Conservation (phyloP, 2,888 invertebrate species). For the Bellardia bayeri region DNA sequence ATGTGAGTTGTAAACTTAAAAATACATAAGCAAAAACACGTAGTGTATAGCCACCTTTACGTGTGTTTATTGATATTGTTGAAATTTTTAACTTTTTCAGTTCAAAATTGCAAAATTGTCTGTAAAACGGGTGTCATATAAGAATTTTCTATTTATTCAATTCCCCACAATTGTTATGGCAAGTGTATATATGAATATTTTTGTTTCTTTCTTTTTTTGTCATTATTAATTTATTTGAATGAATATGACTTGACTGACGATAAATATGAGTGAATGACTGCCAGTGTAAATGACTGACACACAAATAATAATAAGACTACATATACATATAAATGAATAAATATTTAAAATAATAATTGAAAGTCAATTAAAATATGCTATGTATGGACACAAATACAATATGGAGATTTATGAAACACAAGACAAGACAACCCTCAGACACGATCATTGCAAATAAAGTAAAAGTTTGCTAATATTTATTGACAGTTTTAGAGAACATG, state of each 20-base stretch:
- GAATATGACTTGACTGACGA: not conserved
- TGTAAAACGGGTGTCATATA: not conserved
- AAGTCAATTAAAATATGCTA: constrained; percentile 57
- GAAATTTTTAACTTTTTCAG: not conserved
- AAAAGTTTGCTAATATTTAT: constrained; percentile 59
- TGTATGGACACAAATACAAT: constrained; percentile 36
- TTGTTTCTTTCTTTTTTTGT: not conserved
- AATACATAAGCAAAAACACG: no score
- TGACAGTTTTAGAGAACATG: constrained; percentile 33
- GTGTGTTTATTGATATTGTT: constrained; percentile 6
- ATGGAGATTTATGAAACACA: constrained; percentile 19
- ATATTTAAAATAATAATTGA: constrained; percentile 59
- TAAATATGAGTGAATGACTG: constrained; percentile 31
- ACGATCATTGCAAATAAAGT: constrained; percentile 51
- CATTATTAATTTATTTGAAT: constrained; percentile 21
- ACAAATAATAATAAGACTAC: constrained; percentile 29
- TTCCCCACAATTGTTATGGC: constrained; percentile 12
- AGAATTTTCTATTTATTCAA: constrained; percentile 37
- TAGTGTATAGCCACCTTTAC: no score
- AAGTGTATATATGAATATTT: not conserved
- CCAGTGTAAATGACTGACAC: constrained; percentile 28
- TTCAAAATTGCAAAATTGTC: not conserved
- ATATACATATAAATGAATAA: constrained; percentile 19
- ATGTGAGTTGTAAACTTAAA: no score
- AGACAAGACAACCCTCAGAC: constrained; percentile 20